Evolutionary conservation across 2,888 invertebrate genomes (phyloP), one percentile per base, ranked within the genome.

Genomic region (Prosopocoilus inquinatus): DNA sequence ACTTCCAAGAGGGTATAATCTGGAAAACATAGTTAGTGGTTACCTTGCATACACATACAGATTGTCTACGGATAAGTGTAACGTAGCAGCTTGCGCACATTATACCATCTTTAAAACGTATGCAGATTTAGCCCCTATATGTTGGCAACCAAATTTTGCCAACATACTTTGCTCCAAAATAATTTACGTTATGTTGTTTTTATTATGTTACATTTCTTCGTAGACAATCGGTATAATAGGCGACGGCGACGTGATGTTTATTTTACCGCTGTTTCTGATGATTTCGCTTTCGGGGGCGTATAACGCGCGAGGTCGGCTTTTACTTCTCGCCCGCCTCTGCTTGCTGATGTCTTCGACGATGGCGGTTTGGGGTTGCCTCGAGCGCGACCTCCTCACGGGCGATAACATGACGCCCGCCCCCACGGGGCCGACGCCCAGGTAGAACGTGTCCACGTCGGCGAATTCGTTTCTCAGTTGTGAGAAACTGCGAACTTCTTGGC

Each of bases 401-500:
- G 88, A 87, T 76, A 84, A 67, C 80, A 57, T 83, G 70, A 63
- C 83, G 72, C 53, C 78, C 70, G 49, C 70, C 75, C 78, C 82
- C 7, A 80, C 72, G 12, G 74, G 67, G 1, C 82, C 82, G 3
- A 79, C 79, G 9, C 89, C 88, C 71, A 94, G 80, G 74, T 94
- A 94, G 78, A 96, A 96, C 3, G 93, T 93, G 73, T 94, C 94
- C 50, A 93, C 88, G 69, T 94, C 93, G 9, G 91, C 89, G 71
- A 94, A 93, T 74, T 96, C 96, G 75, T 94, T 93, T 46, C 95
- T 84, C 50, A 96, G 79, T 70, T 96, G 96, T 0, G 95, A 94
- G 76, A 95, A 96, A 75, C 96, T 95, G 66, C 93, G 84, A 2
- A 96, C 96, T 87, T 94, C 93, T 81, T 92, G 94, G 34, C 94